These are phyloP conservation scores for Apotomis betuletana DNA, from an alignment of 2,888 invertebrate genomes.

Conservation along the genomic window DNA sequence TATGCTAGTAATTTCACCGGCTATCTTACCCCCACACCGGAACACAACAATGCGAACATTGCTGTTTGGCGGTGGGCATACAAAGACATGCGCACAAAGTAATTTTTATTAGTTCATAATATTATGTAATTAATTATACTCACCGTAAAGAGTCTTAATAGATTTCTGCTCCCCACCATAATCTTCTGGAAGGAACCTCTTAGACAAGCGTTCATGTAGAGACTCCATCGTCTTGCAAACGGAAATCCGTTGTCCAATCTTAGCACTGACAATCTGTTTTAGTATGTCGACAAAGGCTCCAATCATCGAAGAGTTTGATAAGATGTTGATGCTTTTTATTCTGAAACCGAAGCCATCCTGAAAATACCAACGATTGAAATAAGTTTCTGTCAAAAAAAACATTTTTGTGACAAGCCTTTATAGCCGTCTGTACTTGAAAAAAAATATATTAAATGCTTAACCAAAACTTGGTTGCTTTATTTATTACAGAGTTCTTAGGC, in stretches of 20 bases:
- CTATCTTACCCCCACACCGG: too few relatives aligned
- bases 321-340: slow-evolving; percentile 60
- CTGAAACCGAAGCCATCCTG: slow-evolving; percentile 67
- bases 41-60: too few relatives aligned
- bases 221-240: slow-evolving; percentile 53
- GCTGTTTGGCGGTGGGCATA: too few relatives aligned
- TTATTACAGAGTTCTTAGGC: too few relatives aligned
- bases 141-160: slow-evolving; percentile 55
- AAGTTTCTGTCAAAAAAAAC: too few relatives aligned
- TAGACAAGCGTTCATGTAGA: slow-evolving; percentile 52
- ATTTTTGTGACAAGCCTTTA: too few relatives aligned
- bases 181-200: slow-evolving; percentile 60
- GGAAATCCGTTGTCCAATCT: slow-evolving; percentile 56
- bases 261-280: slow-evolving; percentile 59
- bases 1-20: too few relatives aligned
- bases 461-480: too few relatives aligned
- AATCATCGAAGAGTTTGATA: slow-evolving; percentile 58
- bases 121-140: slow-evolving; percentile 28
- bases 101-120: neutral
- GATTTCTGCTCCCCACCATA: slow-evolving; percentile 62
- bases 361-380: slow-evolving; percentile 41
- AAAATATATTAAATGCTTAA: too few relatives aligned
- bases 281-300: slow-evolving; percentile 55
- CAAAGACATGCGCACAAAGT: too few relatives aligned
- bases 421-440: too few relatives aligned